Percentiles rank a stretch among this genome's conserved stretches.
phyloP scores from a whole-genome alignment of 2,113 vertebrate genomes.

The Boulengerochromis microlepis region DNA sequence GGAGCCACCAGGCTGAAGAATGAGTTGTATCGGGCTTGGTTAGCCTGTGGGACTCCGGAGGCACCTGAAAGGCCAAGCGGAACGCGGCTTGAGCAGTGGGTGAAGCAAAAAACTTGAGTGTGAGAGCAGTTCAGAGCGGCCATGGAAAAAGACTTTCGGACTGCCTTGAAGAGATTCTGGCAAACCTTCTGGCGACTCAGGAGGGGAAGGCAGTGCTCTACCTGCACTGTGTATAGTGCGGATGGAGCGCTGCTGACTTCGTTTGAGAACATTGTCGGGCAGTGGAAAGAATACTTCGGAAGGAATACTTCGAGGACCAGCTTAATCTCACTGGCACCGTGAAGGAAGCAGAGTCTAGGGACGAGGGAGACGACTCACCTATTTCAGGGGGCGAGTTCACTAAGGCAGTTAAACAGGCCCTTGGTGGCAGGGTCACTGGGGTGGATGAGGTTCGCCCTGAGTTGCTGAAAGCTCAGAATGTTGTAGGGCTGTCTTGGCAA shows the following conservation, averaged over 20 bases:
- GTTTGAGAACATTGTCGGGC: rapidly evolving
- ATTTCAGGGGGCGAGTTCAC: neutral
- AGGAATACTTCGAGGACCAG: neutral
- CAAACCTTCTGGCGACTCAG: neutral
- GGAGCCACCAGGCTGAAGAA: neutral
- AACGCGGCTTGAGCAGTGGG: rapidly evolving
- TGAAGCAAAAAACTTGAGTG: neutral
- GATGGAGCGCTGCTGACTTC: rapidly evolving
- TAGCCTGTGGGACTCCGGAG: neutral
- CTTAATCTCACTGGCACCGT: neutral
- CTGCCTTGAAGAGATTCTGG: neutral
- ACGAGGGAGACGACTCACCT: neutral
- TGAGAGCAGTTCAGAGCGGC: neutral
- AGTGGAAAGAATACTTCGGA: neutral
- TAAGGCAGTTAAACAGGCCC: neutral
- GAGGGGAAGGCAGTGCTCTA: neutral
- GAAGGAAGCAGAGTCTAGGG: neutral
- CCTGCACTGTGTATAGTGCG: neutral
- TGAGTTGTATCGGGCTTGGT: neutral
- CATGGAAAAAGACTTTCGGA: neutral
- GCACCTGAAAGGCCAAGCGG: neutral
- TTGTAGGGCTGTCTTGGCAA: neutral
- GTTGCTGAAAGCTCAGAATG: neutral
- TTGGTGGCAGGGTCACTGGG: neutral
- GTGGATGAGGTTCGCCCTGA: neutral